Evolutionary conservation across 2,797 vertebrate genomes (phyloP).

Genomic region (Pogoniulus pusillus): DNA sequence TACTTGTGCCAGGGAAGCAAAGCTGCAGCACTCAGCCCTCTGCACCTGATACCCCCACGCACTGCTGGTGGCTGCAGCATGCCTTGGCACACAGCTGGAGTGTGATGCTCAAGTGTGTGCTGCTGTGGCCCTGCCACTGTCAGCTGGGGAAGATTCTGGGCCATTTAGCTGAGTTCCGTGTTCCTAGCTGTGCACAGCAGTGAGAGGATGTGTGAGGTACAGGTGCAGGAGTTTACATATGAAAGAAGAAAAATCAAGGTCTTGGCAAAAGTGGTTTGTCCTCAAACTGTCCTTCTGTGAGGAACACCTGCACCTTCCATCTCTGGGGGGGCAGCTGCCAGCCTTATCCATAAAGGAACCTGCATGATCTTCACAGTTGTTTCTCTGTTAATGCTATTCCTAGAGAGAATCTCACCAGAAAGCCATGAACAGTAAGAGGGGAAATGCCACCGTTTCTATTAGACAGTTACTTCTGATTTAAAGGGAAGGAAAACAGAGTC

Average conservation of each 20-base stretch:
- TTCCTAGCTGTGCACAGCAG: background rate
- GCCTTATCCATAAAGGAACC: background rate
- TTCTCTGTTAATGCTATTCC: background rate
- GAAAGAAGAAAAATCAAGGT: background rate
- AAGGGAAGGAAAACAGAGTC: background rate
- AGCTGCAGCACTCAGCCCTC: background rate
- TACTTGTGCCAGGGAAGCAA: background rate
- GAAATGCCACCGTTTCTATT: background rate
- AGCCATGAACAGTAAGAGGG: background rate
- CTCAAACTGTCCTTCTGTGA: background rate
- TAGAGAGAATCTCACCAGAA: background rate
- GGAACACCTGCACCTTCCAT: background rate
- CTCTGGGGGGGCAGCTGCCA: background rate
- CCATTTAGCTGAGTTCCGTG: background rate
- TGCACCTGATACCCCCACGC: background rate
- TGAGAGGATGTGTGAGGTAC: background rate
- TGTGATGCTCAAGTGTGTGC: background rate
- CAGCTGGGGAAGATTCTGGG: background rate
- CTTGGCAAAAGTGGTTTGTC: background rate
- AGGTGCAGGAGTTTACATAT: background rate
- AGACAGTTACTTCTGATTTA: background rate
- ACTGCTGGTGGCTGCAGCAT: background rate
- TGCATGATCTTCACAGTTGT: background rate
- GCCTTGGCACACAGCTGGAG: background rate
- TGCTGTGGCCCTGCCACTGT: background rate